phyloP scores from a whole-genome alignment of 2,113 vertebrate genomes.

The Gorsachius goisagi region DNA sequence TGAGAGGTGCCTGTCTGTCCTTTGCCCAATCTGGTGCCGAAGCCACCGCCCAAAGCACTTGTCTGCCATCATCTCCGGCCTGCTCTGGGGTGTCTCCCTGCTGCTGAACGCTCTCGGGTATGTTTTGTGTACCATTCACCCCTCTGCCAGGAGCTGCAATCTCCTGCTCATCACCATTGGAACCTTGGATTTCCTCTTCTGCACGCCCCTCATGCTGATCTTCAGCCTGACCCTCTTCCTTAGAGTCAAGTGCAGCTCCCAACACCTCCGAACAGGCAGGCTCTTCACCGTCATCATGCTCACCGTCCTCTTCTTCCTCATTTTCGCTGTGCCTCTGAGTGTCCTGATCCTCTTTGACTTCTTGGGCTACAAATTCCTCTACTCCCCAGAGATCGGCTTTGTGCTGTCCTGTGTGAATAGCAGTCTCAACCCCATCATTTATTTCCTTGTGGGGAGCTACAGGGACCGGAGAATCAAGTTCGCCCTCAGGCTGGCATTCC shows the following conservation, averaged over 20 bases:
- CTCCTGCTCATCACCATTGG: neutral
- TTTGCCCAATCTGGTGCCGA: constrained; percentile 51
- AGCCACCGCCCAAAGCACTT: neutral
- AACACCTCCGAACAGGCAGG: neutral
- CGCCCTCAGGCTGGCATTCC: constrained; percentile 40
- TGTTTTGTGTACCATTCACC: accelerated
- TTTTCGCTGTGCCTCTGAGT: constrained; percentile 16
- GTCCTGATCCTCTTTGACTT: constrained; percentile 44
- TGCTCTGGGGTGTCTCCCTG: constrained; percentile 47
- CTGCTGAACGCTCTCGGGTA: neutral
- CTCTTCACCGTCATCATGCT: constrained; percentile 41
- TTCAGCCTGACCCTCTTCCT: constrained; percentile 62
- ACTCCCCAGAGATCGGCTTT: constrained; percentile 24
- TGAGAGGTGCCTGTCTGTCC: constrained; percentile 39
- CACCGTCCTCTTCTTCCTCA: constrained; percentile 52
- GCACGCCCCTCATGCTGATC: constrained; percentile 28
- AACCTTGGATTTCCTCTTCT: constrained; percentile 33
- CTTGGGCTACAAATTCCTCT: constrained; percentile 50
- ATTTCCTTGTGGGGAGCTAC: constrained; percentile 65
- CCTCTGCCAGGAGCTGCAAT: neutral
- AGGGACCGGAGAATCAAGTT: constrained; percentile 14
- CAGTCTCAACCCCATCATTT: constrained; percentile 51
- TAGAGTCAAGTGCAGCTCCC: constrained; percentile 22
- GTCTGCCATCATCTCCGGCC: neutral
- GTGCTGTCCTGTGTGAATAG: constrained; percentile 55